Conservation (phyloP, 2,888 invertebrate species). For the Chrysolina oricalcia region DNA sequence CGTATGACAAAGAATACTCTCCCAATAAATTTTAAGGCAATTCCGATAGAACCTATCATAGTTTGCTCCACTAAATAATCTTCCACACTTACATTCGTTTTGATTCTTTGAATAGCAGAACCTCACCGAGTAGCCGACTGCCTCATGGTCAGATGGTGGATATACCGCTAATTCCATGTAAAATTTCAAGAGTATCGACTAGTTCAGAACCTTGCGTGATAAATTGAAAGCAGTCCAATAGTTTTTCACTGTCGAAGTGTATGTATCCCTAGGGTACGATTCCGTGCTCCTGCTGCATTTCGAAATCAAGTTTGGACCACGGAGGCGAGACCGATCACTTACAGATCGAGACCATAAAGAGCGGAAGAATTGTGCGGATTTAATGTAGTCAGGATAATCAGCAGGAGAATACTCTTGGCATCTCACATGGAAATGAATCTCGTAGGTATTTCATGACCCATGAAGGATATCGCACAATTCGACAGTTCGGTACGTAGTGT, state of each 20-base stretch:
- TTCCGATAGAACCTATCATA: too few relatives aligned
- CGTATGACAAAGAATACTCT: too few relatives aligned
- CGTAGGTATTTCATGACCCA: not conserved
- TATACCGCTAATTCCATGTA: slow-evolving; percentile 63
- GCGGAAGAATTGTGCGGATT: not conserved
- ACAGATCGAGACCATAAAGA: slow-evolving; percentile 26
- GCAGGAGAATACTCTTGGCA: not conserved
- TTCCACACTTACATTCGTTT: too few relatives aligned
- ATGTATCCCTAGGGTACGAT: slow-evolving; percentile 67
- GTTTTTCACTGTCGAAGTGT: slow-evolving; percentile 69
- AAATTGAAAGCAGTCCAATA: slow-evolving; percentile 69
- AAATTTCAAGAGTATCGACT: slow-evolving; percentile 67
- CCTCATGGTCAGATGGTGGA: too few relatives aligned
- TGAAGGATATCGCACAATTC: not conserved
- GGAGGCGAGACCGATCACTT: slow-evolving; percentile 25
- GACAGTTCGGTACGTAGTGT: too few relatives aligned
- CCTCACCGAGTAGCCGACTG: too few relatives aligned
- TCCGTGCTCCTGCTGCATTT: slow-evolving; percentile 66
- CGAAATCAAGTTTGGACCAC: slow-evolving; percentile 61
- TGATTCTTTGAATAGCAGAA: too few relatives aligned
- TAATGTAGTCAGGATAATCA: not conserved
- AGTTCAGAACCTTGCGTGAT: slow-evolving; percentile 63
- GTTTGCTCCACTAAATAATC: too few relatives aligned
- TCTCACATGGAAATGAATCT: not conserved
- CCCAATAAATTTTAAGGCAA: too few relatives aligned